phyloP scores from a whole-genome alignment of 2,888 invertebrate species.

The Pristionchus exspectatus region DNA sequence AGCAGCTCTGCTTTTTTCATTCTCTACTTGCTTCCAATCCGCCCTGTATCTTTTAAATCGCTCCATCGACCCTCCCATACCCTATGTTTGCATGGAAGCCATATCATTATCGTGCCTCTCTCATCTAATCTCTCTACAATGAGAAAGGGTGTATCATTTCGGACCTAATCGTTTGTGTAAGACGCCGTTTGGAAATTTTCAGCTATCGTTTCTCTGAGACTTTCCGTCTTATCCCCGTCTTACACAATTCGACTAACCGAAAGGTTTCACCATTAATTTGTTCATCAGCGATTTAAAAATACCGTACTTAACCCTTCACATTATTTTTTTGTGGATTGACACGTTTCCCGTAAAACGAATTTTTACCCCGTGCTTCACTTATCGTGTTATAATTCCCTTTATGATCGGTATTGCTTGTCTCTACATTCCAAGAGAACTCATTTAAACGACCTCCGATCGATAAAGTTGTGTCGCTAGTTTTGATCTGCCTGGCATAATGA shows the following conservation, averaged over 20 bases:
- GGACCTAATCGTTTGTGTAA: too few relatives aligned
- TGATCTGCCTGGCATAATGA: too few relatives aligned
- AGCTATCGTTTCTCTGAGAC: too few relatives aligned
- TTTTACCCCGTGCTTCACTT: slow-evolving; percentile 27
- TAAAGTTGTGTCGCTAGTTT: neutral
- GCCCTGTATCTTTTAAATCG: neutral
- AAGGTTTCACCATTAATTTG: neutral
- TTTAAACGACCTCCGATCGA: neutral
- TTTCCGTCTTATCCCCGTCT: too few relatives aligned
- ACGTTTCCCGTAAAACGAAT: neutral
- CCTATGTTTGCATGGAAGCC: neutral
- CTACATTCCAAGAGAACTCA: slow-evolving; percentile 43
- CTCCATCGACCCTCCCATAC: neutral
- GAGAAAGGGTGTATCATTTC: too few relatives aligned
- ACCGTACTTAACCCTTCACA: neutral
- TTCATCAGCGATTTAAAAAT: neutral
- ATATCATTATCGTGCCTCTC: slow-evolving; percentile 6
- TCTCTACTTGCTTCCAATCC: neutral
- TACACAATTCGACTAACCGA: too few relatives aligned
- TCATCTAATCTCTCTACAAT: neutral
- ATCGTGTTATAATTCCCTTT: slow-evolving; percentile 26
- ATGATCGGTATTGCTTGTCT: slow-evolving; percentile 25
- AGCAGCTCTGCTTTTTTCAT: neutral
- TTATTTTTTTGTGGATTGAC: neutral
- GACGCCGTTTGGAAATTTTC: too few relatives aligned